Evolutionary conservation across 1,140 invertebrate genomes (phyloP).

Genomic region (Saccostrea glomerata): DNA sequence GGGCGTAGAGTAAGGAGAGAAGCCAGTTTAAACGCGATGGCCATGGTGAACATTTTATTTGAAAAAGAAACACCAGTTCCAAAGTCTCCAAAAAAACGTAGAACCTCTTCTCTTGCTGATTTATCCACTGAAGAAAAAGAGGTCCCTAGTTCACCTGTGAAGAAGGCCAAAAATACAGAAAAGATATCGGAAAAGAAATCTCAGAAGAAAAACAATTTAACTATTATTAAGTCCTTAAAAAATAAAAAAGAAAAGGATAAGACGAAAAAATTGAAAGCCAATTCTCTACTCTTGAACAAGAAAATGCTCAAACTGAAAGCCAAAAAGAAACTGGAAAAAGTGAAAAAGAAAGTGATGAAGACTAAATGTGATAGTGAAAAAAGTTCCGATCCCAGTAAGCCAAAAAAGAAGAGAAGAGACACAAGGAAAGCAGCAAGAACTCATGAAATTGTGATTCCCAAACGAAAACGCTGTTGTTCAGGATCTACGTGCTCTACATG

Average conservation of each 20-base stretch:
- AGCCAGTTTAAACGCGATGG: slow-evolving; percentile 55
- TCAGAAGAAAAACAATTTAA: not conserved
- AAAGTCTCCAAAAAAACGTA: slow-evolving; percentile 42
- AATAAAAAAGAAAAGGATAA: not conserved
- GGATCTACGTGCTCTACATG: slow-evolving; percentile 45
- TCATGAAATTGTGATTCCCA: slow-evolving; percentile 28
- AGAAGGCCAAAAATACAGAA: slow-evolving; percentile 15
- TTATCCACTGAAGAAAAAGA: not conserved
- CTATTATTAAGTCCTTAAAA: not conserved
- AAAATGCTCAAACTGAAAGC: slow-evolving; percentile 35
- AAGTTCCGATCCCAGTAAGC: not conserved
- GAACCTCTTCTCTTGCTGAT: not conserved
- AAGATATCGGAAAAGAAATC: slow-evolving; percentile 16
- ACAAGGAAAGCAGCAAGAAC: slow-evolving; percentile 47
- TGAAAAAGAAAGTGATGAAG: slow-evolving; percentile 1
- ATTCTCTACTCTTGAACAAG: not conserved
- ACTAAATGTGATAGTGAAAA: slow-evolving; percentile 20
- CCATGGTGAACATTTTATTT: slow-evolving; percentile 56
- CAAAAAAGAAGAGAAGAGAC: slow-evolving; percentile 36
- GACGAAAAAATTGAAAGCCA: not conserved
- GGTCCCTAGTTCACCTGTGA: not conserved
- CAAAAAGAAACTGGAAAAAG: not conserved
- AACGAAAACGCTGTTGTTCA: slow-evolving; percentile 8
- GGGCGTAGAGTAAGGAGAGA: slow-evolving; percentile 49
- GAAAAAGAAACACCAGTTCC: slow-evolving; percentile 52